Conservation (phyloP, 2,113 vertebrate species). For the Ardeotis arabs region DNA sequence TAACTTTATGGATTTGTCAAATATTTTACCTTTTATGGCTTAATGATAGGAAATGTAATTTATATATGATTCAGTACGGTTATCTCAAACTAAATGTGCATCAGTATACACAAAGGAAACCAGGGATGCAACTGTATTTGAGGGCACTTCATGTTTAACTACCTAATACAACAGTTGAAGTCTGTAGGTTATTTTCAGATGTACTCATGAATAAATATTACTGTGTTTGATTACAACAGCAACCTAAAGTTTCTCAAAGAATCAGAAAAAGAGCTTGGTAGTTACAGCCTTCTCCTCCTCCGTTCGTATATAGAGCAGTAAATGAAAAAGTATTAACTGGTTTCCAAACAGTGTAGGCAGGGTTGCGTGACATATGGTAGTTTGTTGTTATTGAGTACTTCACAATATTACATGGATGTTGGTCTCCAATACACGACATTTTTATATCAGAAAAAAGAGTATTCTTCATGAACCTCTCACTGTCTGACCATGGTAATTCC, state of each 20-base stretch:
- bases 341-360: conserved; percentile 50
- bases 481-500: not conserved
- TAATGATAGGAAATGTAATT: not conserved
- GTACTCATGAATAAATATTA: conserved; percentile 9
- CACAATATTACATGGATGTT: conserved; percentile 2
- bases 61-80: not conserved
- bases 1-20: conserved; percentile 7
- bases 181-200: not conserved
- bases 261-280: not conserved
- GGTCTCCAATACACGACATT: not conserved
- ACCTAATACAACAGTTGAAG: not conserved
- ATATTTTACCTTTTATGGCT: not conserved
- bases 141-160: not conserved
- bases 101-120: not conserved
- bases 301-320: not conserved
- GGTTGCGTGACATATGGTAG: conserved; percentile 60
- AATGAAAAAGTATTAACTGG: conserved; percentile 47
- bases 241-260: conserved; percentile 10
- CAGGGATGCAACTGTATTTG: not conserved
- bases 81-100: not conserved
- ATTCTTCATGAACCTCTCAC: not conserved
- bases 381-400: conserved; percentile 46
- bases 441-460: not conserved
- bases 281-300: not conserved
- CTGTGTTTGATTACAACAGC: not conserved